Percentiles rank a stretch among this genome's conserved stretches.
Evolutionary conservation across 2,113 vertebrate species (phyloP).

Genomic region (Heterocephalus glaber): DNA sequence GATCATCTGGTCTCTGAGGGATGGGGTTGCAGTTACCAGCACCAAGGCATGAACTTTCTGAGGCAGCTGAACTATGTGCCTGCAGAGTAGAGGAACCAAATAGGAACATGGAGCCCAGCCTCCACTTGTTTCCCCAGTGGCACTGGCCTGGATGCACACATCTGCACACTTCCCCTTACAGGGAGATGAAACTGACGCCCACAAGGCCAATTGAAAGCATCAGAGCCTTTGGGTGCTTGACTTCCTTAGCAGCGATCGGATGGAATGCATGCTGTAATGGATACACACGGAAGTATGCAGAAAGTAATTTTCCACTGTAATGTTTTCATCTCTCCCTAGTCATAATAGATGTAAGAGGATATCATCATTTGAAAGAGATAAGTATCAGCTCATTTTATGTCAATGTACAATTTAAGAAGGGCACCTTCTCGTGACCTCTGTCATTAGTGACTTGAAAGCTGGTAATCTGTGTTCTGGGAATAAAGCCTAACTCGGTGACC

Average conservation of each 20-base stretch:
- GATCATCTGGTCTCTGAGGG: not conserved
- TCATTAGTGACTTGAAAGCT: not conserved
- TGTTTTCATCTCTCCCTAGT: slow-evolving; percentile 6
- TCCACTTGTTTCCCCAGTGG: not conserved
- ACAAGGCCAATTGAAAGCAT: not conserved
- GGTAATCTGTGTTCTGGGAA: not conserved
- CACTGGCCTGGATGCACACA: not conserved
- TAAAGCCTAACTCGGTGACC: not conserved
- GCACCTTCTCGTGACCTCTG: not conserved
- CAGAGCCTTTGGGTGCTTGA: not conserved
- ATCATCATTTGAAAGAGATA: not conserved
- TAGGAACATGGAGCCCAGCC: fast-evolving
- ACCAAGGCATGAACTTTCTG: not conserved
- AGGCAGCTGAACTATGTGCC: not conserved
- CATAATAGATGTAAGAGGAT: not conserved
- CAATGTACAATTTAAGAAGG: not conserved
- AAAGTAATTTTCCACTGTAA: slow-evolving; percentile 39
- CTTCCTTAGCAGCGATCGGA: not conserved
- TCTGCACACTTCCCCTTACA: not conserved
- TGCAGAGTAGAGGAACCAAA: not conserved
- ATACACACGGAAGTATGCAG: not conserved
- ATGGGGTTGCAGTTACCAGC: not conserved
- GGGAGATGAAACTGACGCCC: not conserved
- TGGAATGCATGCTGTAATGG: slow-evolving; percentile 27
- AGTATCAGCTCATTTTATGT: slow-evolving; percentile 24